A percentile compares a stretch with the other conserved stretches of the same genome.
phyloP scores from a whole-genome alignment of 2,888 invertebrate genomes.

The Dascillus cervinus region DNA sequence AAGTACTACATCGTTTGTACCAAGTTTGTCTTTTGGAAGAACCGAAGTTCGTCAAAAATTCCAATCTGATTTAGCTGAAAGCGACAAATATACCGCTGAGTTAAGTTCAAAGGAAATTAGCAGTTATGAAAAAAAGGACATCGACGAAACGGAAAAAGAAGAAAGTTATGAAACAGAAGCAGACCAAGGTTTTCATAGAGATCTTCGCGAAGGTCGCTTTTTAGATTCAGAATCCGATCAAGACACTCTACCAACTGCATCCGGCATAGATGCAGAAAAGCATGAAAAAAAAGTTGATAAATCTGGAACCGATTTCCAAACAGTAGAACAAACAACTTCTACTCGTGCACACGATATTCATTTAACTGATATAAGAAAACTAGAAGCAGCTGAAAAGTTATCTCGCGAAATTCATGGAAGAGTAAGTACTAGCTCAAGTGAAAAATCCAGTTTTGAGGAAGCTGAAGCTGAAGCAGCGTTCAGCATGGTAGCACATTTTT shows the following conservation, averaged over 20 bases:
- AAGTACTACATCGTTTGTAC: constrained; percentile 42
- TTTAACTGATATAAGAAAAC: constrained; percentile 4
- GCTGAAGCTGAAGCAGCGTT: constrained; percentile 47
- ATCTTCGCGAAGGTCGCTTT: constrained; percentile 37
- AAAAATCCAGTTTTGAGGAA: constrained; percentile 43
- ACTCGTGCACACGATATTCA: constrained; percentile 25
- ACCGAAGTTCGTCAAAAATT: constrained; percentile 27
- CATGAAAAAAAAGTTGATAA: constrained; percentile 14
- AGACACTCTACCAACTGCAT: too few relatives aligned
- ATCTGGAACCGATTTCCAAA: constrained; percentile 40
- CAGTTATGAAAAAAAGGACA: constrained; percentile 42
- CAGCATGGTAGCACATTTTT: constrained; percentile 43
- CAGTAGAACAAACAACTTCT: constrained; percentile 39
- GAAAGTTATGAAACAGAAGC: constrained; percentile 43
- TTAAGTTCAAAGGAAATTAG: constrained; percentile 41
- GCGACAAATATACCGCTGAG: constrained; percentile 34
- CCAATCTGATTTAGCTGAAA: constrained; percentile 34
- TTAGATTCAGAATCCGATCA: constrained; percentile 29
- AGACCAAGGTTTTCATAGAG: constrained; percentile 40
- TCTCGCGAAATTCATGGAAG: constrained; percentile 35
- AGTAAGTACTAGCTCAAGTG: constrained; percentile 38
- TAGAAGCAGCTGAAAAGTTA: constrained; percentile 30
- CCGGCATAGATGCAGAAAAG: too few relatives aligned
- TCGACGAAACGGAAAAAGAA: constrained; percentile 39
- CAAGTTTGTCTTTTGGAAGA: constrained; percentile 18